These are phyloP conservation scores for Diarsia brunnea DNA, from an alignment of 2,888 invertebrate species.

Conservation along the genomic window DNA sequence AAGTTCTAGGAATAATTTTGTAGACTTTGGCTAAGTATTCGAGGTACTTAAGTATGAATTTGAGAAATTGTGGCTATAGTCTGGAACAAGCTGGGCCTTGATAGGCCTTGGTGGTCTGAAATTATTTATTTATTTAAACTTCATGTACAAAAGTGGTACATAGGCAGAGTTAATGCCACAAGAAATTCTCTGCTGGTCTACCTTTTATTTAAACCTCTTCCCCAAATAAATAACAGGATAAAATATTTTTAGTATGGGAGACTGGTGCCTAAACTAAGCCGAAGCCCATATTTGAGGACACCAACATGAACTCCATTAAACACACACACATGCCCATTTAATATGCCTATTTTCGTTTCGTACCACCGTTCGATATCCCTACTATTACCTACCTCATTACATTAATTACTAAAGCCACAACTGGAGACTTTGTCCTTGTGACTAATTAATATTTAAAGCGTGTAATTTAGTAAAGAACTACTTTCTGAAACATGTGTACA, in stretches of 20 bases:
- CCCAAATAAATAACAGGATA: too few relatives aligned
- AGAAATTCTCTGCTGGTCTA: too few relatives aligned
- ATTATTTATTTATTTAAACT: not conserved
- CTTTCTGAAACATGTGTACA: conserved; percentile 2
- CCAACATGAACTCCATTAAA: too few relatives aligned
- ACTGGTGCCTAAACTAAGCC: too few relatives aligned
- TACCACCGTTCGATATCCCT: not conserved
- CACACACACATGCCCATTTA: not conserved
- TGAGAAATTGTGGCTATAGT: not conserved
- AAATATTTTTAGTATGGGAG: too few relatives aligned
- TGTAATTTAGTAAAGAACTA: not conserved
- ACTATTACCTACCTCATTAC: not conserved
- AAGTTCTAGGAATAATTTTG: conserved; percentile 18
- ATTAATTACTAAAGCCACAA: not conserved
- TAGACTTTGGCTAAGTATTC: conserved; percentile 5
- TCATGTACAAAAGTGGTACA: too few relatives aligned
- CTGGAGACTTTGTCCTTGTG: not conserved
- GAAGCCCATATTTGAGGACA: too few relatives aligned
- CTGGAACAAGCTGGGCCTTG: not conserved
- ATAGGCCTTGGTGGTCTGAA: not conserved
- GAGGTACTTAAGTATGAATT: conserved; percentile 4
- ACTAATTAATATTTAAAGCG: conserved; percentile 10
- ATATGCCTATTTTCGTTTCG: not conserved
- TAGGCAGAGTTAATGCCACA: too few relatives aligned
- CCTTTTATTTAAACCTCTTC: too few relatives aligned